phyloP scores from a whole-genome alignment of 2,113 vertebrate species.

The Gymnogyps californianus region DNA sequence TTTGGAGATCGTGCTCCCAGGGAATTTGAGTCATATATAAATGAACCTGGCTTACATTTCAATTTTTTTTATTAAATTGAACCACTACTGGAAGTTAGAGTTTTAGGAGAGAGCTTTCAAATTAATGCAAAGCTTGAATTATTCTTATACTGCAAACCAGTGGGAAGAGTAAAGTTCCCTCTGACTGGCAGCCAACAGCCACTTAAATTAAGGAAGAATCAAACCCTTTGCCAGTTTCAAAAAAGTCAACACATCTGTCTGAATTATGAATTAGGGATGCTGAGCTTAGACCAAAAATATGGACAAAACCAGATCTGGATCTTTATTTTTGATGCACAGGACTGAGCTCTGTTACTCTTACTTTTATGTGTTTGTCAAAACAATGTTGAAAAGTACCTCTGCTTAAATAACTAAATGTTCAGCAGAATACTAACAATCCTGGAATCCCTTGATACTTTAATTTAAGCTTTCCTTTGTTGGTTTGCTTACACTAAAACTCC shows the following conservation, averaged over 20 bases:
- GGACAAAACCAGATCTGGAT: neutral
- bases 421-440: neutral
- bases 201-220: slow-evolving; percentile 45
- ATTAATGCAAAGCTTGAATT: slow-evolving; percentile 6
- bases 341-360: neutral
- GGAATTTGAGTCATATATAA: slow-evolving; percentile 4
- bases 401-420: neutral
- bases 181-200: slow-evolving; percentile 41
- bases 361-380: neutral
- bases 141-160: neutral
- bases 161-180: neutral
- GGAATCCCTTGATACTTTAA: neutral
- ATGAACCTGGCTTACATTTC: neutral
- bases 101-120: slow-evolving; percentile 24
- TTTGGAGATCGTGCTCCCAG: neutral
- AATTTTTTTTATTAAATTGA: slow-evolving; percentile 1
- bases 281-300: neutral
- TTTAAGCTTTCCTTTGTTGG: neutral
- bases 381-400: neutral
- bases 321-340: neutral
- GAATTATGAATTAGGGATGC: neutral
- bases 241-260: neutral
- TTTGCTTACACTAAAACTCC: neutral
- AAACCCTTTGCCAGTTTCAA: neutral
- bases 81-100: neutral